A percentile compares a stretch with the other conserved stretches of the same genome.
Conservation (phyloP, 2,113 vertebrate species). For the Corythornis madagascariensis region DNA sequence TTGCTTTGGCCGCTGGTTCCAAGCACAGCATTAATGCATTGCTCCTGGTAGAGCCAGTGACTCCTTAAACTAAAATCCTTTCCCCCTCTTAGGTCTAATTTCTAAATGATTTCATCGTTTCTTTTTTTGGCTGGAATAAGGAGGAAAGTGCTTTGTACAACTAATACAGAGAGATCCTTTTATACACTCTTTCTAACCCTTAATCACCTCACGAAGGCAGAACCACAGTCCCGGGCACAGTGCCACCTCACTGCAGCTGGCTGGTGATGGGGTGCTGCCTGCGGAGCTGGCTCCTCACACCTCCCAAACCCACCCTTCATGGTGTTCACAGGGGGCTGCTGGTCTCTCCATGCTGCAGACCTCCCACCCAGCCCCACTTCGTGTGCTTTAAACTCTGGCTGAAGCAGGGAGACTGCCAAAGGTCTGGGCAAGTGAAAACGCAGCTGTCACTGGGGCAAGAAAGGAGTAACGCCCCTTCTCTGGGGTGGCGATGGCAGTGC, state of each 20-base stretch:
- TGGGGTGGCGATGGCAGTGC: fast-evolving
- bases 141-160: not conserved
- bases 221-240: not conserved
- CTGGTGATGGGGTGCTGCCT: not conserved
- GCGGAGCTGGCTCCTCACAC: not conserved
- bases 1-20: not conserved
- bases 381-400: fast-evolving
- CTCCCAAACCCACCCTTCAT: not conserved
- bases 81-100: not conserved
- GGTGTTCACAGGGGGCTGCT: not conserved
- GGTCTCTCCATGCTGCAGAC: not conserved
- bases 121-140: not conserved
- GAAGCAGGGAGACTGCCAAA: not conserved
- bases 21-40: not conserved
- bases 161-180: not conserved
- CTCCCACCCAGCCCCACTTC: not conserved
- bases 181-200: not conserved
- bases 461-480: no score
- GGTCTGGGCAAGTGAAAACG: not conserved
- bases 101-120: not conserved
- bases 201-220: not conserved
- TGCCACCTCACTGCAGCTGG: not conserved
- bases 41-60: not conserved
- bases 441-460: fast-evolving
- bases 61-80: not conserved